phyloP scores from a whole-genome alignment of 2,797 vertebrate genomes.

The Characodon lateralis region DNA sequence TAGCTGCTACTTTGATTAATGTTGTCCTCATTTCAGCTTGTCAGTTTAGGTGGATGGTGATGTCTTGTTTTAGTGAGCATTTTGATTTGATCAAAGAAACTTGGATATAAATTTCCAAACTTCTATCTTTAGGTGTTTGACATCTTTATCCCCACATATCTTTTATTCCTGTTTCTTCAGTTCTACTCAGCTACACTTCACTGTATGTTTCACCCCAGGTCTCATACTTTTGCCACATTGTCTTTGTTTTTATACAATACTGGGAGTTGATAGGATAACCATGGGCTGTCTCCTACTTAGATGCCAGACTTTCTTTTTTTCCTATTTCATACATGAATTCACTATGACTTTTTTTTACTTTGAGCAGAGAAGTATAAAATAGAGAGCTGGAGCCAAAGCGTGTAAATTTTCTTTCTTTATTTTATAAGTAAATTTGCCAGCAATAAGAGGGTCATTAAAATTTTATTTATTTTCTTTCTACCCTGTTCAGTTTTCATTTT shows the following conservation, averaged over 20 bases:
- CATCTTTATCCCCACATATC: slow-evolving; percentile 1
- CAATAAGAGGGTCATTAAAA: slow-evolving; percentile 51
- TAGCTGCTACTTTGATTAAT: neutral
- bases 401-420: slow-evolving; percentile 58
- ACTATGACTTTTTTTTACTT: slow-evolving; percentile 56
- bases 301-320: slow-evolving; percentile 70
- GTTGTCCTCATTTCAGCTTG: neutral
- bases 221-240: slow-evolving; percentile 31
- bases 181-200: slow-evolving; percentile 9
- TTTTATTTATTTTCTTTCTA: slow-evolving; percentile 38
- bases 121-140: slow-evolving; percentile 16
- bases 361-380: slow-evolving; percentile 64
- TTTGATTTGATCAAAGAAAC: slow-evolving; percentile 24
- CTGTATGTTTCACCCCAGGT: slow-evolving; percentile 7
- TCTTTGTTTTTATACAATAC: slow-evolving; percentile 70
- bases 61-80: slow-evolving; percentile 18
- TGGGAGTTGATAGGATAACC: slow-evolving; percentile 71
- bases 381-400: slow-evolving; percentile 56
- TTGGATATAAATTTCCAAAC: slow-evolving; percentile 14
- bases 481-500: slow-evolving; percentile 22
- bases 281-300: slow-evolving; percentile 64
- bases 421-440: slow-evolving; percentile 61
- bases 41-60: neutral
- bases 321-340: slow-evolving; percentile 71
- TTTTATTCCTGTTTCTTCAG: neutral